These are phyloP conservation scores for Diglossa cyanea DNA, from an alignment of 2,797 vertebrate genomes.

Conservation along the genomic window DNA sequence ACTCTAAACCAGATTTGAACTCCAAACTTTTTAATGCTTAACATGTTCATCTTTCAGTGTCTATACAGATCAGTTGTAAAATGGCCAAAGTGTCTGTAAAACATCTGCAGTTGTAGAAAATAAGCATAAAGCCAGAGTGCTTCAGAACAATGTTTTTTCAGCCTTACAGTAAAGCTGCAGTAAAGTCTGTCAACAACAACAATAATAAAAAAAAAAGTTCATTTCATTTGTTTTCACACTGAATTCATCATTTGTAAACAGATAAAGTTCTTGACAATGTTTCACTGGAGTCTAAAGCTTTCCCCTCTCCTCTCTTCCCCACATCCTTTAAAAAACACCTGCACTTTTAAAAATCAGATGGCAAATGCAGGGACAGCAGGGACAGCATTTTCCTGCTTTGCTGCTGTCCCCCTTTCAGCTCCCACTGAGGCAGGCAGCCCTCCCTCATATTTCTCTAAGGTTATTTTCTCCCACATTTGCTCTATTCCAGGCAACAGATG, in stretches of 20 bases:
- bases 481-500: neutral
- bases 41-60: neutral
- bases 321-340: neutral
- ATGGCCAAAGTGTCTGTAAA: neutral
- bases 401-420: neutral
- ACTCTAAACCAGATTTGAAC: neutral
- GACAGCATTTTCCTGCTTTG: fast-evolving
- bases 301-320: neutral
- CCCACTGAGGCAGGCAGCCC: neutral
- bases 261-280: neutral
- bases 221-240: neutral
- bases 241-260: neutral
- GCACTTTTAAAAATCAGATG: neutral
- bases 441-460: neutral
- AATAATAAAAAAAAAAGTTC: fast-evolving
- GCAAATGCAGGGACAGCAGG: neutral
- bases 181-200: neutral
- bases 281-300: neutral
- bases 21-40: neutral
- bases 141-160: neutral
- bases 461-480: neutral
- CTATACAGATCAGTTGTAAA: neutral
- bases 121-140: neutral
- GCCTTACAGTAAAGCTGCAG: neutral
- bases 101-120: neutral